phyloP scores from a whole-genome alignment of 2,888 invertebrate species.

The Augochlorella aurata region DNA sequence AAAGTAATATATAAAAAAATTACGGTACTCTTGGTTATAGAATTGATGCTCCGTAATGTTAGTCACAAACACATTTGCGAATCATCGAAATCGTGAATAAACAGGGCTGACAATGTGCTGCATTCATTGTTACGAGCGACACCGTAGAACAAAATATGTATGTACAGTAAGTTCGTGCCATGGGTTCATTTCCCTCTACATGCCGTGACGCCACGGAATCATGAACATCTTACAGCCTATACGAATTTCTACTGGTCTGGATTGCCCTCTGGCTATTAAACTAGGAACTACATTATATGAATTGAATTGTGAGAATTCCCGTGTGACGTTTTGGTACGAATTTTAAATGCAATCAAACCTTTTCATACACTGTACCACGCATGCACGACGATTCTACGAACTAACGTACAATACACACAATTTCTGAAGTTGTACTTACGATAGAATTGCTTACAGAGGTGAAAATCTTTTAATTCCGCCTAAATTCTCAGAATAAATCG shows the following conservation, averaged over 20 bases:
- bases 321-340: too few species aligned
- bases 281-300: too few species aligned
- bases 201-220: too few species aligned
- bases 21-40: slow-evolving; percentile 5
- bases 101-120: slow-evolving; percentile 4
- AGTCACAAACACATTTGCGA: background rate
- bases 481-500: background rate
- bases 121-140: slow-evolving; percentile 5
- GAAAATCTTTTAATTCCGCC: background rate
- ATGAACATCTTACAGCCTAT: too few species aligned
- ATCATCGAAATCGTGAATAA: slow-evolving; percentile 4
- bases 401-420: background rate
- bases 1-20: slow-evolving; percentile 19
- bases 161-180: too few species aligned
- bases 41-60: slow-evolving; percentile 6
- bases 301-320: too few species aligned
- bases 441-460: background rate
- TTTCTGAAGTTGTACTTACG: background rate
- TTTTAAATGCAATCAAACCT: too few species aligned
- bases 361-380: too few species aligned
- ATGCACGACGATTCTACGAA: too few species aligned
- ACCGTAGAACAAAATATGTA: background rate
- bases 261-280: too few species aligned
- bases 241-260: too few species aligned
- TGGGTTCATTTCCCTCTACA: too few species aligned